These are phyloP conservation scores for Motacilla alba DNA, from an alignment of 2,113 vertebrate species.

Conservation along the genomic window DNA sequence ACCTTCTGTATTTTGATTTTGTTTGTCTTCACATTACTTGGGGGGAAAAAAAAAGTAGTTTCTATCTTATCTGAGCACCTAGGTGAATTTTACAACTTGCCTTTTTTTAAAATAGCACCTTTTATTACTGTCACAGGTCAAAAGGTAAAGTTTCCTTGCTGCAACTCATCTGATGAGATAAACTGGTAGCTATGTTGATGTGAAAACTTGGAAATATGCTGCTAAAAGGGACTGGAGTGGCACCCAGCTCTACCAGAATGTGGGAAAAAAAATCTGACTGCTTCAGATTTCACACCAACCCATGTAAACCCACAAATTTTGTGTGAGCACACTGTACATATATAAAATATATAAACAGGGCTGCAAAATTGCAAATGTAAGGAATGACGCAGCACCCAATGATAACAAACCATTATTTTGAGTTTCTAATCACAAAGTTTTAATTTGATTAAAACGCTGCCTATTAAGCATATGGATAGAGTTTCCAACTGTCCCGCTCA, in stretches of 20 bases:
- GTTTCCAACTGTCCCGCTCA: background rate
- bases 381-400: background rate
- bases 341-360: background rate
- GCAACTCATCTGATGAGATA: background rate
- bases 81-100: background rate
- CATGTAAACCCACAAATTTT: background rate
- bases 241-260: background rate
- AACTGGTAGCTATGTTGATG: background rate
- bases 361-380: background rate
- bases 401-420: background rate
- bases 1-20: background rate
- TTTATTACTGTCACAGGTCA: background rate
- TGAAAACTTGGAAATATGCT: background rate
- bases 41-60: background rate
- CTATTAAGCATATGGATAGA: background rate
- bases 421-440: background rate
- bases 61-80: background rate
- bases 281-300: background rate
- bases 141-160: background rate
- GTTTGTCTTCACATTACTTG: background rate
- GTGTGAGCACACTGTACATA: background rate
- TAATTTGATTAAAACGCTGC: background rate
- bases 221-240: background rate
- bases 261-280: background rate
- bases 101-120: background rate